Evolutionary conservation across 30 jellyfish, hydroid and myxozoan species (phyloP).

Genomic region (Turritopsis dohrnii): DNA sequence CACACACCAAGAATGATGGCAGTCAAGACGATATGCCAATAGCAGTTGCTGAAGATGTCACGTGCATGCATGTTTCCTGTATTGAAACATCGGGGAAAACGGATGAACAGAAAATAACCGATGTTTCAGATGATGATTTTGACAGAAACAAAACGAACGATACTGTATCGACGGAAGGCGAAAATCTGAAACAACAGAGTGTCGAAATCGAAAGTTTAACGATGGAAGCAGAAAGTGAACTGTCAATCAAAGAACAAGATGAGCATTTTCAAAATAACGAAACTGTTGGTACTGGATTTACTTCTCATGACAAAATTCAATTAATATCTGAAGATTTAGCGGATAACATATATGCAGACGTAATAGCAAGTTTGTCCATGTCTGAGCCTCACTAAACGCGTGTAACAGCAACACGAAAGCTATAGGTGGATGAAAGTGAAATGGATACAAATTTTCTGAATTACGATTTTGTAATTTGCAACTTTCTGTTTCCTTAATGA

Average conservation of each 20-base stretch:
- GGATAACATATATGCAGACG: neutral
- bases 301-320: neutral
- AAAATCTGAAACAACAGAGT: too few species aligned
- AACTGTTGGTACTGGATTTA: neutral
- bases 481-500: too few species aligned
- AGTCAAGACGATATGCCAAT: neutral
- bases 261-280: neutral
- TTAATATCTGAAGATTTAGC: neutral
- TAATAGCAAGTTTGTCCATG: neutral
- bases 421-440: too few species aligned
- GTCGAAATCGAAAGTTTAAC: neutral
- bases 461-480: too few species aligned
- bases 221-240: neutral
- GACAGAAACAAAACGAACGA: neutral
- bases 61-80: neutral
- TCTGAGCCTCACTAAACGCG: neutral
- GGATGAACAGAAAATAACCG: neutral
- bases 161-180: neutral
- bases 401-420: too few species aligned
- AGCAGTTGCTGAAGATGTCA: neutral
- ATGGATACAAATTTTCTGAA: too few species aligned
- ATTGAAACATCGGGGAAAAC: neutral
- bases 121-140: neutral
- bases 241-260: neutral
- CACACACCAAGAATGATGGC: neutral